These are phyloP conservation scores for Eurois occulta DNA, from an alignment of 2,888 invertebrate genomes.

Conservation along the genomic window DNA sequence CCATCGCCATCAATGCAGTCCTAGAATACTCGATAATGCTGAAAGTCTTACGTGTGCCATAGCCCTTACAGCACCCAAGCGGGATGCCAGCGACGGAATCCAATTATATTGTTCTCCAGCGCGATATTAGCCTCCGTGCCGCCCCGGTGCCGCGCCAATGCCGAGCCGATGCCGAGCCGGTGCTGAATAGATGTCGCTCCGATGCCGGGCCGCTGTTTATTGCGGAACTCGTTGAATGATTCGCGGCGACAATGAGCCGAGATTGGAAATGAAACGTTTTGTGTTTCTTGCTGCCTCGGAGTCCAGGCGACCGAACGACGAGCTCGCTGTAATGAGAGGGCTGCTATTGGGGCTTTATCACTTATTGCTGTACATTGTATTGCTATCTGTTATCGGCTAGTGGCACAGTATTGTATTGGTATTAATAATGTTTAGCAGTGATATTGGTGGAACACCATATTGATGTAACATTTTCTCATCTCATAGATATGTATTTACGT, in stretches of 20 bases:
- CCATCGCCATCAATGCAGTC: neutral
- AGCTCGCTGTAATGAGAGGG: conserved; percentile 34
- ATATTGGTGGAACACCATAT: neutral
- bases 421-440: neutral
- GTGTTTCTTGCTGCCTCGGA: conserved; percentile 54
- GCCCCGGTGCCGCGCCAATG: neutral
- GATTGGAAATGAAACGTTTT: conserved; percentile 64
- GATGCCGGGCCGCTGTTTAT: conserved; percentile 47
- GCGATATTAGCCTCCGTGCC: conserved; percentile 56
- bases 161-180: neutral
- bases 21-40: conserved; percentile 1
- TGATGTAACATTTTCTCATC: neutral
- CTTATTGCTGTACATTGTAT: conserved; percentile 37
- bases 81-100: conserved; percentile 63
- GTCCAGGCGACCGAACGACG: neutral
- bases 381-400: conserved; percentile 12
- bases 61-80: conserved; percentile 44
- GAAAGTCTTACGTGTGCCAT: conserved; percentile 37
- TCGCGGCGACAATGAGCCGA: conserved; percentile 56
- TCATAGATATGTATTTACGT: neutral
- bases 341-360: conserved; percentile 20
- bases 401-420: neutral
- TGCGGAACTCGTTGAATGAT: conserved; percentile 64
- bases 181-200: conserved; percentile 19
- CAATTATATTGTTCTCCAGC: conserved; percentile 66